phyloP scores from a whole-genome alignment of 37 sponge, comb jelly and placozoan species.

The Axinella damicornis region DNA sequence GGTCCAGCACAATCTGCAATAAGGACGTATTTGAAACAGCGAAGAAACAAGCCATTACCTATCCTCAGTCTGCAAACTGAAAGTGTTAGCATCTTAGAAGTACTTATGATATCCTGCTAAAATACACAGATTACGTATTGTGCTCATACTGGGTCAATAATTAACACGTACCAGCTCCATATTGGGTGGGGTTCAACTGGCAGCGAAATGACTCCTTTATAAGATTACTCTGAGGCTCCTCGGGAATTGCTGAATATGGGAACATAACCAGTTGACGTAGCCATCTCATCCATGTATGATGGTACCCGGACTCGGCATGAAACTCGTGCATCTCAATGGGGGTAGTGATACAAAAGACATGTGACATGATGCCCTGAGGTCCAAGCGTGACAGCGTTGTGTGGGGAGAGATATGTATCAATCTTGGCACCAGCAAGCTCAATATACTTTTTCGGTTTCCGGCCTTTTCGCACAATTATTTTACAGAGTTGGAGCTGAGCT shows the following conservation, averaged over 20 bases:
- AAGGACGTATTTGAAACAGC: too few species aligned
- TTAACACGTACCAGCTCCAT: slow-evolving; percentile 40
- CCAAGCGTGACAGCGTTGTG: background rate
- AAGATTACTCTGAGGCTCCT: slow-evolving; percentile 52
- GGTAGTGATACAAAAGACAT: background rate
- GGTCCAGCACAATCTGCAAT: too few species aligned
- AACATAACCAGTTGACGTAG: slow-evolving; percentile 52
- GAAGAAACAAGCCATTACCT: too few species aligned
- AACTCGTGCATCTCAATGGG: slow-evolving; percentile 46
- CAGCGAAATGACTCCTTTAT: slow-evolving; percentile 45
- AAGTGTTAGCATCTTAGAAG: too few species aligned
- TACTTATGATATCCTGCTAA: too few species aligned
- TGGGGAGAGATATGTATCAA: background rate
- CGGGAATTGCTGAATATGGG: slow-evolving; percentile 60
- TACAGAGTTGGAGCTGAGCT: slow-evolving; percentile 24
- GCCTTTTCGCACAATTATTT: slow-evolving; percentile 15
- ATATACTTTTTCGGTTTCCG: slow-evolving; percentile 28
- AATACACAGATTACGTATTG: too few species aligned
- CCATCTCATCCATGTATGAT: slow-evolving; percentile 41
- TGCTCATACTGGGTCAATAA: too few species aligned
- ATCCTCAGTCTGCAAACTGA: too few species aligned
- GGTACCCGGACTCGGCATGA: slow-evolving; percentile 24
- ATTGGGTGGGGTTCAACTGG: slow-evolving; percentile 34
- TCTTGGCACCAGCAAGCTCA: slow-evolving; percentile 16
- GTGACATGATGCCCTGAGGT: too few species aligned